A percentile compares a stretch with the other conserved stretches of the same genome.
Conservation (phyloP, 2,113 vertebrate species). For the Equus quagga region DNA sequence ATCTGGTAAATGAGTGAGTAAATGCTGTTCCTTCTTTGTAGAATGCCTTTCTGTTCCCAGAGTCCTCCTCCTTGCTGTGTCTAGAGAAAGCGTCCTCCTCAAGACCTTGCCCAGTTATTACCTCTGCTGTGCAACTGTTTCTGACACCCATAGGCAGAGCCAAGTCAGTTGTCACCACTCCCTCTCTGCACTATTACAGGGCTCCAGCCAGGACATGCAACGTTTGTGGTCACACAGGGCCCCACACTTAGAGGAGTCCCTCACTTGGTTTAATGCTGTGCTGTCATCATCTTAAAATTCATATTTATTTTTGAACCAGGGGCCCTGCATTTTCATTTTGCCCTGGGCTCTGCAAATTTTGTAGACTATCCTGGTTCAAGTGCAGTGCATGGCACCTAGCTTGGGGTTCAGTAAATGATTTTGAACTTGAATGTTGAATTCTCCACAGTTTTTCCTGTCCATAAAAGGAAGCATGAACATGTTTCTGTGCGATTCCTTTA, state of each 20-base stretch:
- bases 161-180: neutral
- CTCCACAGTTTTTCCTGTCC: neutral
- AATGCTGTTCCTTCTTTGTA: neutral
- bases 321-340: neutral
- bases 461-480: neutral
- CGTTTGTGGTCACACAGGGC: neutral
- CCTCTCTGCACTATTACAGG: neutral
- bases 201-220: neutral
- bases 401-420: neutral
- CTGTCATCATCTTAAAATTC: neutral
- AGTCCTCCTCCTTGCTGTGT: neutral
- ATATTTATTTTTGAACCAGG: neutral
- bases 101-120: neutral
- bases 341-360: neutral
- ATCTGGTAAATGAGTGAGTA: neutral
- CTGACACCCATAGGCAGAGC: neutral
- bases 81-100: neutral
- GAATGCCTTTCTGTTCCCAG: neutral
- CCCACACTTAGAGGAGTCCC: neutral
- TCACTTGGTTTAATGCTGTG: neutral
- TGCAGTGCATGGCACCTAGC: neutral
- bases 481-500: slow-evolving; percentile 13
- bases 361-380: neutral
- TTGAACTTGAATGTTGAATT: slow-evolving; percentile 18
- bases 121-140: neutral